Base-by-base conservation (phyloP, 2,888 invertebrate genomes). In the Aphidius colemani region DNA sequence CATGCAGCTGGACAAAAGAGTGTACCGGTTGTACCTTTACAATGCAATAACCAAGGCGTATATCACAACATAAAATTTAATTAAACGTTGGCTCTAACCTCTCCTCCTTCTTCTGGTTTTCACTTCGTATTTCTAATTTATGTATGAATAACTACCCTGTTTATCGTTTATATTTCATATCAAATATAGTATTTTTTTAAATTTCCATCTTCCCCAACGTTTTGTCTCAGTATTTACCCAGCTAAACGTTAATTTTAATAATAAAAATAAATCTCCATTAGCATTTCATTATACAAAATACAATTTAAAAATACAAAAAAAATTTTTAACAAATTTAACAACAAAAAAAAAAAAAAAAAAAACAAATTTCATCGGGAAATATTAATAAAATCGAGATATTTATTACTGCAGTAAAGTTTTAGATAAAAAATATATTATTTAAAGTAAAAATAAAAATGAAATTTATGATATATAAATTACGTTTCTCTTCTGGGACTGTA, bases 41-140 rank as follows among this genome's bases (percentile, higher is more conserved):
- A 30, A 40, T 69, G 74, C 74, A 75, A 75, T 75, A 75, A 75
- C 72, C 66, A 71, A 69, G 69, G 72, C 77, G 74, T 80, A 78
- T 75, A 80, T 80, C 79, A 80, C 69, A 75, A 75, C 75, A 71
- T 75, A 75, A 75, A 64, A 77, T 80, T 80, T 80, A 80, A 80
- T 80, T 80, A 80, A 80, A 80, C 75, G 75, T 69, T 53, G 62
- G 39, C 40, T 39, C 55, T 30, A 55, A 44, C 30, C 55, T 44
- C 30, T 55, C 55, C 18, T 44, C 63, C 59, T 64, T 67, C 70
- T 72, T 72, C 71, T 70, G 76, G 70, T 70, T 75, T 76, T 76
- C 76, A 73, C 75, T 76, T 73, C 70, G 67, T 69, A 72, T 72
- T 69, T 73, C 73, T 78, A 77, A 78, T 78, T 78, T 78, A 78